phyloP scores from a whole-genome alignment of 92 coral and sea anemone species.

The Isaurus tuberculatus region DNA sequence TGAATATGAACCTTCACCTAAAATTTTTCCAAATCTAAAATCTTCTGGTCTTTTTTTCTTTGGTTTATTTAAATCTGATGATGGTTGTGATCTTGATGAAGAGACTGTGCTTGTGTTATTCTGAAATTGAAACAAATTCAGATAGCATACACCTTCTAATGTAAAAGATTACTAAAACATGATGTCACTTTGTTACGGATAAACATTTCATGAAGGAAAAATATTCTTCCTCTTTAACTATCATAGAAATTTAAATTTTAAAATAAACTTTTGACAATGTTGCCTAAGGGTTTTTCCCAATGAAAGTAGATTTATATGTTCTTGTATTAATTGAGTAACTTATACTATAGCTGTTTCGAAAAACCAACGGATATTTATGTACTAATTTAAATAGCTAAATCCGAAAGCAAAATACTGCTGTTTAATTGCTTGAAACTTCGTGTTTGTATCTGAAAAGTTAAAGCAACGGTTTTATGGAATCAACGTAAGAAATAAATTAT shows the following conservation, averaged over 20 bases:
- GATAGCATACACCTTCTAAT: not conserved
- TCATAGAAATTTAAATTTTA: no score
- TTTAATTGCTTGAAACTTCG: not conserved
- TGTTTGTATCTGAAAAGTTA: not conserved
- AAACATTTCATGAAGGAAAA: not conserved
- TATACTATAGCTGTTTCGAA: constrained; percentile 1
- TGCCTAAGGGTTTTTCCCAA: no score
- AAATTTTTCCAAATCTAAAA: constrained; percentile 94
- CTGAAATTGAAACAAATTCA: constrained; percentile 6
- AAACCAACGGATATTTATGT: not conserved
- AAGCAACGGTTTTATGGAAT: not conserved
- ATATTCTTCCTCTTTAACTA: no score
- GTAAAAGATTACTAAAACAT: constrained; percentile 1
- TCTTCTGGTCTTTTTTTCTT: constrained; percentile 93
- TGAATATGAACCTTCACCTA: constrained; percentile 98
- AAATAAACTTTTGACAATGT: not conserved
- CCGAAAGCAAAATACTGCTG: constrained; percentile 26
- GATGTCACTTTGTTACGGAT: not conserved
- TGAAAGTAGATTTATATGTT: no score
- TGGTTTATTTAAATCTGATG: constrained; percentile 44
- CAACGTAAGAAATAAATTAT: not conserved
- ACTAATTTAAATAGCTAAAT: not conserved
- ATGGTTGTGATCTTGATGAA: constrained; percentile 59
- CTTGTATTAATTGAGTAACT: no score
- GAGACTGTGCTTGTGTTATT: constrained; percentile 41